A percentile compares a stretch with the other conserved stretches of the same genome.
These are phyloP conservation scores for Linyphia triangularis DNA, from an alignment of 2,888 invertebrate species.

Conservation along the genomic window DNA sequence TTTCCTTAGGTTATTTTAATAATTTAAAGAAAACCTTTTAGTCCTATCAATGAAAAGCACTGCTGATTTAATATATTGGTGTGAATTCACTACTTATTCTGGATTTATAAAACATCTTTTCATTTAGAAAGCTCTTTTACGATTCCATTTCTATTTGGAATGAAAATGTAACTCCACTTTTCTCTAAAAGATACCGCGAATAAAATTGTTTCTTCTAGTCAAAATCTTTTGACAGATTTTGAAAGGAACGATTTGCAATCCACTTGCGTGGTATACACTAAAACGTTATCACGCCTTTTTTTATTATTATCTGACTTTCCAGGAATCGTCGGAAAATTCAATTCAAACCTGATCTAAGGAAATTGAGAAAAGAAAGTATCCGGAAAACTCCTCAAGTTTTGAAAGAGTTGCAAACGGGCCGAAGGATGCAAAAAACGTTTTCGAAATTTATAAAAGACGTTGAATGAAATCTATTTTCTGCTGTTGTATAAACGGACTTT, in stretches of 20 bases:
- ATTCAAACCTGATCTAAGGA: neutral
- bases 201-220: constrained; percentile 2
- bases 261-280: neutral
- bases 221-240: neutral
- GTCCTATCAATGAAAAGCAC: too few relatives aligned
- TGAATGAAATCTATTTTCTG: neutral
- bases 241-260: neutral
- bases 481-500: neutral
- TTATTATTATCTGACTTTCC: neutral
- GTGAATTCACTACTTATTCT: too few relatives aligned
- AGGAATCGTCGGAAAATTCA: neutral
- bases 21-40: too few relatives aligned
- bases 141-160: too few relatives aligned
- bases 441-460: neutral
- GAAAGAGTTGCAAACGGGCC: constrained; percentile 1
- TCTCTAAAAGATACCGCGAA: neutral
- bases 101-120: too few relatives aligned
- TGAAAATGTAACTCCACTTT: neutral
- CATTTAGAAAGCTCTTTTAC: too few relatives aligned
- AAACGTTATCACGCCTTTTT: neutral
- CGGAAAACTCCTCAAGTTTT: neutral
- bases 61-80: too few relatives aligned
- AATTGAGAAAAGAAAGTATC: neutral
- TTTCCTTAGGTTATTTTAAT: too few relatives aligned
- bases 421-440: constrained; percentile 1